Evolutionary conservation across 92 coral and sea anemone genomes (phyloP).

Genomic region (Palythoa grandiflora): DNA sequence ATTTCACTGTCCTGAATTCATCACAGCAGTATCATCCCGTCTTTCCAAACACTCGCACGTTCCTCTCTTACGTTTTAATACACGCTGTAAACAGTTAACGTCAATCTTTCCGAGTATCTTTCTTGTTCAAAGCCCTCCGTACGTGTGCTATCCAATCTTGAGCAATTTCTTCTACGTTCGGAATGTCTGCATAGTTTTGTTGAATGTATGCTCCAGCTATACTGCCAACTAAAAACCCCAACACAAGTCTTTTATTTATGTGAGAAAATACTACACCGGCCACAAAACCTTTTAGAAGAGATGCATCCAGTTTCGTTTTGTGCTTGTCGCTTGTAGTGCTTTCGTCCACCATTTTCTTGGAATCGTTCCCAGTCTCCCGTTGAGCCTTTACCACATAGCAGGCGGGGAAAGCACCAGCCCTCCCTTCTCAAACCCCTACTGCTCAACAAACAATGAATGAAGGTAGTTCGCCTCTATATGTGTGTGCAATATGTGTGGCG

Average conservation of each 20-base stretch:
- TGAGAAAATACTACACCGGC: conserved; percentile 97
- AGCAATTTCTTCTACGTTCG: conserved; percentile 80
- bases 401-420: too few species aligned
- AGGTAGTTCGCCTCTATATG: too few species aligned
- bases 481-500: too few species aligned
- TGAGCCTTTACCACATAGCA: too few species aligned
- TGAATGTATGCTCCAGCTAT: conserved; percentile 95
- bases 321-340: conserved; percentile 44
- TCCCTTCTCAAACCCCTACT: too few species aligned
- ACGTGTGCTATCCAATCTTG: conserved; percentile 68
- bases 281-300: conserved; percentile 87
- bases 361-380: conserved; percentile 10
- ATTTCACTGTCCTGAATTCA: too few species aligned
- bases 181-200: conserved; percentile 89
- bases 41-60: too few species aligned
- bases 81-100: background rate
- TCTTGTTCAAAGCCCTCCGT: conserved; percentile 77
- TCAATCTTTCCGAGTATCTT: conserved; percentile 30
- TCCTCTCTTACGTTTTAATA: too few species aligned
- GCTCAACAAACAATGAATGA: too few species aligned
- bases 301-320: conserved; percentile 77
- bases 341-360: conserved; percentile 65
- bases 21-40: too few species aligned
- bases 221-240: conserved; percentile 90
- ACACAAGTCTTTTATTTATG: conserved; percentile 86